phyloP scores from a whole-genome alignment of 1,140 invertebrate genomes.

The Atta colombica region DNA sequence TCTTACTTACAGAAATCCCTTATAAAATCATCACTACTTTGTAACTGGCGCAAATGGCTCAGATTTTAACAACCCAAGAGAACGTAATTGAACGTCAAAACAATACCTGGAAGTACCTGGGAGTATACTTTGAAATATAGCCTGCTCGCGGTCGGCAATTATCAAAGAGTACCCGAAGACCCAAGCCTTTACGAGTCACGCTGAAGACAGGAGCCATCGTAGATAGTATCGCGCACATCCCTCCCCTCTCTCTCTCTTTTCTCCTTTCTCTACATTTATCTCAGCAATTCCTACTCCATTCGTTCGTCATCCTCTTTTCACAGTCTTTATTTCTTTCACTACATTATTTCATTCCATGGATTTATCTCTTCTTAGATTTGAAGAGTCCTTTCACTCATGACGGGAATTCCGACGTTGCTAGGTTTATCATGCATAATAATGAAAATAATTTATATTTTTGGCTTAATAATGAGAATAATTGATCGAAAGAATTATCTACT shows the following conservation, averaged over 20 bases:
- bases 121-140: slow-evolving; percentile 53
- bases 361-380: slow-evolving; percentile 52
- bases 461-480: background rate
- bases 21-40: background rate
- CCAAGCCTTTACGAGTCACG: slow-evolving; percentile 79
- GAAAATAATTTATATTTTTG: too few species aligned
- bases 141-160: slow-evolving; percentile 77
- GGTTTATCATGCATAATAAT: background rate
- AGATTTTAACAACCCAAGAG: slow-evolving; percentile 1
- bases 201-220: slow-evolving; percentile 82
- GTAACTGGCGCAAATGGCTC: background rate
- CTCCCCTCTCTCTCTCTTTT: slow-evolving; percentile 68
- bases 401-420: slow-evolving; percentile 10
- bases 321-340: slow-evolving; percentile 8
- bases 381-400: slow-evolving; percentile 5
- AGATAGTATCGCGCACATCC: slow-evolving; percentile 79
- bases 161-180: slow-evolving; percentile 76
- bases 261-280: slow-evolving; percentile 49
- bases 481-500: background rate
- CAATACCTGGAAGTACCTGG: slow-evolving; percentile 61
- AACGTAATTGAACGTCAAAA: slow-evolving; percentile 76
- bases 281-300: slow-evolving; percentile 21
- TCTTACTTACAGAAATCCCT: background rate
- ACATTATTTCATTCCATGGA: slow-evolving; percentile 63
- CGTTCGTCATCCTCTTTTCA: slow-evolving; percentile 8